Evolutionary conservation across 2,888 invertebrate species (phyloP).

Genomic region (Tachina lurida): DNA sequence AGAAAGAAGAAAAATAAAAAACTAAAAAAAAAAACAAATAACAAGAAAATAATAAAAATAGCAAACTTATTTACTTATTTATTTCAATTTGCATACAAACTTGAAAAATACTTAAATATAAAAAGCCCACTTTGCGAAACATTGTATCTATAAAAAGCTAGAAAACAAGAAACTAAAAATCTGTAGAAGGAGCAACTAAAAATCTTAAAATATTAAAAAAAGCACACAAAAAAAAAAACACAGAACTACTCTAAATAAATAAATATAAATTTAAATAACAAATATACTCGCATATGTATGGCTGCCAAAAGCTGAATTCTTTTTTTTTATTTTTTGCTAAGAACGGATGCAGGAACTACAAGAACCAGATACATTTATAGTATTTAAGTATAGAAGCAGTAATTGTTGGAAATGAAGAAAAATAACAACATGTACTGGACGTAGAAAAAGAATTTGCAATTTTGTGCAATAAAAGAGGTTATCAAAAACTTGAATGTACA

Average conservation of each 20-base stretch:
- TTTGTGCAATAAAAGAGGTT: slow-evolving; percentile 43
- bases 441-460: slow-evolving; percentile 47
- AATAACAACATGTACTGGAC: slow-evolving; percentile 51
- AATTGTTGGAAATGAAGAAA: slow-evolving; percentile 30
- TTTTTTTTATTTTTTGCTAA: neutral
- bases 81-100: slow-evolving; percentile 62
- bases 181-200: slow-evolving; percentile 27
- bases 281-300: neutral
- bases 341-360: neutral
- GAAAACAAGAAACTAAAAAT: slow-evolving; percentile 11
- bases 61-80: slow-evolving; percentile 62
- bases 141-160: slow-evolving; percentile 22
- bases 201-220: neutral
- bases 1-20: neutral
- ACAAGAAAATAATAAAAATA: slow-evolving; percentile 15
- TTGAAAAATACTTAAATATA: slow-evolving; percentile 64
- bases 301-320: slow-evolving; percentile 5
- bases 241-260: slow-evolving; percentile 9
- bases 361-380: slow-evolving; percentile 27
- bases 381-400: slow-evolving; percentile 16
- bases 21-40: neutral
- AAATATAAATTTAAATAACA: slow-evolving; percentile 33
- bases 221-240: neutral
- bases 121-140: slow-evolving; percentile 60
- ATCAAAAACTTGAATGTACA: slow-evolving; percentile 41